These are phyloP conservation scores for Dendropsophus ebraccatus DNA, from an alignment of 2,113 vertebrate genomes.

Conservation along the genomic window DNA sequence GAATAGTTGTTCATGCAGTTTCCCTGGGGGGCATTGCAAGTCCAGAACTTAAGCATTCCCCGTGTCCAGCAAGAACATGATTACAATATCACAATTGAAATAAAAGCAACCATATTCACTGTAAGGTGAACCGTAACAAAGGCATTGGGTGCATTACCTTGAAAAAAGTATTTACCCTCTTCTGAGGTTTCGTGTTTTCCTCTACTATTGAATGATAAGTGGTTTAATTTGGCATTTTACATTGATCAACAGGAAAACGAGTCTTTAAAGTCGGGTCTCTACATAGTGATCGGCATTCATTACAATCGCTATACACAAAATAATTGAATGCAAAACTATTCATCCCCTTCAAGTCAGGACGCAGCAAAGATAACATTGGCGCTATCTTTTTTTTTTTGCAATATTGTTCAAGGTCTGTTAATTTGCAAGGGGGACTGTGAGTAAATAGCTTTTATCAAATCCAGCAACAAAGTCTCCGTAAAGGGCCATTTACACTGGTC, in stretches of 20 bases:
- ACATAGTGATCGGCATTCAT: background rate
- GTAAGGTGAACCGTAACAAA: background rate
- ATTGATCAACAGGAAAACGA: too few relatives aligned
- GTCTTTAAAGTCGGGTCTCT: too few relatives aligned
- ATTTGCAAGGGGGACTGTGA: too few relatives aligned
- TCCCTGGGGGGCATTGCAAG: slow-evolving; percentile 62
- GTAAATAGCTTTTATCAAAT: too few relatives aligned
- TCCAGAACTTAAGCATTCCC: slow-evolving; percentile 47
- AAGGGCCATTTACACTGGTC: too few relatives aligned
- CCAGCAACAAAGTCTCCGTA: too few relatives aligned
- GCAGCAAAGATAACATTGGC: too few relatives aligned
- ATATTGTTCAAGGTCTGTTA: too few relatives aligned
- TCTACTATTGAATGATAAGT: background rate
- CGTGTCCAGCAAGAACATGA: slow-evolving; percentile 23
- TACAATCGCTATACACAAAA: background rate
- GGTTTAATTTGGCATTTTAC: background rate
- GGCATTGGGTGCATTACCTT: background rate
- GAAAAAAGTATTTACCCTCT: background rate
- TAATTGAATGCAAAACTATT: too few relatives aligned
- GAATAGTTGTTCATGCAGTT: slow-evolving; percentile 63
- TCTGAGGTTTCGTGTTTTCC: too few relatives aligned
- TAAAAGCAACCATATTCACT: background rate
- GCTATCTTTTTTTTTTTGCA: too few relatives aligned
- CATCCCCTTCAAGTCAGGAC: too few relatives aligned
- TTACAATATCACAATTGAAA: slow-evolving; percentile 7